Evolutionary conservation across 2,113 vertebrate species (phyloP), one percentile per base, ranked within the genome.

Genomic region (Zosterops pallidus): DNA sequence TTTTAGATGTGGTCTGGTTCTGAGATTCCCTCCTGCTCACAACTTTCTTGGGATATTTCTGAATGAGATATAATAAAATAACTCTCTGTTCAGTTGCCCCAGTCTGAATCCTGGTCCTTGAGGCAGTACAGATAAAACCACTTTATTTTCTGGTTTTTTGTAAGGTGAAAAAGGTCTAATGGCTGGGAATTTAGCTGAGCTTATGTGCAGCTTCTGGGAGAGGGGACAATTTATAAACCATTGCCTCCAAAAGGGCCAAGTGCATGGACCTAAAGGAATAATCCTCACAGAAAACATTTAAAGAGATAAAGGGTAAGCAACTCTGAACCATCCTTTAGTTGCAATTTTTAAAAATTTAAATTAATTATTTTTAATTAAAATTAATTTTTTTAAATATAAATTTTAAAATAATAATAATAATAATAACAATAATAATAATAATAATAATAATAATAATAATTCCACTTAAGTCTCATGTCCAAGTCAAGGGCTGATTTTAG

Each of bases 291-390:
- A 47, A 74, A 55, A 62, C 9, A 52, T 42, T 33, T 22, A 10
- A 57, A 76, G 3, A 35, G 23, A 53, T 18, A n/a, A 71, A 85
- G 90, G 6, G 1, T 24, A 49, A 82, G 8, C 16, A 50, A 9
- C 5, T 37, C 39, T 59, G 23, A 28, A 41, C 7, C 0, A 0
- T 50, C 59, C 19, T 83, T 88, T 3, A 52, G 28, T 2, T 77
- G 59, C 35, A 44, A 24, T 91, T 84, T 77, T 35, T 8, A 24
- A 49, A 49, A 49, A 24, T 14, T 49, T 13, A 49, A 49, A 49
- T 49, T 24, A 49, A 49, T 49, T 49, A 23, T 47, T 47, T 23
- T 23, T 7, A 46, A 47, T 47, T 23, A 47, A 47, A 47, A 47
- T 23, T 23, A 47, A 47, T 47, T 47, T 22, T 10, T 39, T 39